Evolutionary conservation across 1,140 invertebrate genomes (phyloP), one percentile per base, ranked within the genome.

Genomic region (Atta cephalotes): DNA sequence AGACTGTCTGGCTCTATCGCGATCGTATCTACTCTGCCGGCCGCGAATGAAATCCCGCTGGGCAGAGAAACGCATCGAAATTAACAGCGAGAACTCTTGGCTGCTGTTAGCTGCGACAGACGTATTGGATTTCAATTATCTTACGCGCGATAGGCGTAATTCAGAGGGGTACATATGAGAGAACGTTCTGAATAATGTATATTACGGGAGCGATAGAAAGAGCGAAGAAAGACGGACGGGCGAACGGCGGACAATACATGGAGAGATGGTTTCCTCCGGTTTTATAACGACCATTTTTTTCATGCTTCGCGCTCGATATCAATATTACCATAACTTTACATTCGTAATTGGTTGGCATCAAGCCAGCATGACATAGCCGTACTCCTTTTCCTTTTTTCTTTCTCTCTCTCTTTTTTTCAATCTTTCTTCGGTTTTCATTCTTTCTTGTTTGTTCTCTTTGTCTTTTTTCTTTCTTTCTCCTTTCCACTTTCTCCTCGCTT

Each of bases 301-400:
- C 39, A 21, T 56, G 49, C n/a, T 53, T 12, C 84, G 21, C 77
- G 65, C 45, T 63, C 88, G 78, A 86, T 87, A 91, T 91, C 88
- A 86, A 88, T 91, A 87, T 91, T 88, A 91, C 80, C 82, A 91
- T 91, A 91, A 90, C 80, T 91, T 91, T 91, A 89, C 88, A 91
- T 89, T 88, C 71, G 80, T 91, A 91, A 91, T 90, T 91, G 88
- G 86, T 78, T 90, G 90, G 88, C 90, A 68, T 78, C 58, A 56
- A 49, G 88, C 90, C 90, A 91, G 89, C 53, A 0, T 66, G 85
- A 78, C 68, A 63, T 72, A 78, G 49, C 49, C 18, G 45, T 10
- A 16, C 56, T 28, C 25, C 25, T 25, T 35, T 49, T n/a, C 31
- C 28, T 9, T 81, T 65, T 51, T 6, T 58, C 18, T 16, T 31